These are phyloP conservation scores for Myrmecophaga tridactyla DNA, from an alignment of 2,113 vertebrate species.

Conservation along the genomic window DNA sequence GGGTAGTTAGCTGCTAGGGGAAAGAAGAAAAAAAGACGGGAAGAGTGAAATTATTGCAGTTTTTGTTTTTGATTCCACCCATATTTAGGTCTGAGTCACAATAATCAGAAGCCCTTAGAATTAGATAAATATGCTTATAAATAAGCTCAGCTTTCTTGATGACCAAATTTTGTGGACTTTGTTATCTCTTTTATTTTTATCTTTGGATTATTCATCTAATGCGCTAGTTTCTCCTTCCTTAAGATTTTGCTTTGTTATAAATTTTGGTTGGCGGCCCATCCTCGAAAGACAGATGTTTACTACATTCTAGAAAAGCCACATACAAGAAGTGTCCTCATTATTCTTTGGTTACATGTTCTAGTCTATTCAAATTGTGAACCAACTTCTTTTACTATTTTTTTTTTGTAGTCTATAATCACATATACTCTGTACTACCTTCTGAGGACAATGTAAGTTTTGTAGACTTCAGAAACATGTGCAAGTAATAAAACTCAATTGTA, in stretches of 20 bases:
- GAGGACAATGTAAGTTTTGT: conserved; percentile 62
- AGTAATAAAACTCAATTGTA: conserved; percentile 57
- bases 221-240: conserved; percentile 29
- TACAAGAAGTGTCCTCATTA: conserved; percentile 30
- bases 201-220: background rate
- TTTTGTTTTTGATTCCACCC: conserved; percentile 1
- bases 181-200: background rate
- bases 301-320: conserved; percentile 51
- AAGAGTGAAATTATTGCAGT: background rate
- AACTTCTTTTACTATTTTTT: background rate
- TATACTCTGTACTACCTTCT: background rate
- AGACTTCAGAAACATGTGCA: conserved; percentile 50
- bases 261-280: background rate
- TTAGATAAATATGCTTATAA: background rate
- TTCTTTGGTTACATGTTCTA: background rate
- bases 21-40: background rate
- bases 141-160: background rate
- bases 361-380: background rate
- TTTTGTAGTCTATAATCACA: background rate
- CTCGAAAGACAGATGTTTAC: conserved; percentile 43
- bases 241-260: conserved; percentile 36
- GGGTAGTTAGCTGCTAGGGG: background rate
- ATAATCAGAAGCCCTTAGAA: background rate
- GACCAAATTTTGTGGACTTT: conserved; percentile 22
- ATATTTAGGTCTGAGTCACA: background rate